Evolutionary conservation across 2,888 invertebrate genomes (phyloP).

Genomic region (Anticlea derivata): DNA sequence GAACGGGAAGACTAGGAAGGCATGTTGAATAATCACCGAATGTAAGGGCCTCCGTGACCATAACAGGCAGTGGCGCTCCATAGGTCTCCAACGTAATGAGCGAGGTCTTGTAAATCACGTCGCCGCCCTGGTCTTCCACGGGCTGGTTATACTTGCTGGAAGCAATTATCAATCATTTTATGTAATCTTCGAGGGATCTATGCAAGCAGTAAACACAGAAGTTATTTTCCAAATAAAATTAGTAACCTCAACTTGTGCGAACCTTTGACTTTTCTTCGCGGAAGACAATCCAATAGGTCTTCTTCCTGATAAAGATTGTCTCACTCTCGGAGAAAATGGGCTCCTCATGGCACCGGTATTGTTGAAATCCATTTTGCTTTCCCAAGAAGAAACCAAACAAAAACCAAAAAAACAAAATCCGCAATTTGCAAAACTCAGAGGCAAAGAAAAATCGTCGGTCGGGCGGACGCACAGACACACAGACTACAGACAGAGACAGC

Average conservation of each 20-base stretch:
- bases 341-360: conserved; percentile 70
- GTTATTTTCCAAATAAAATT: no score
- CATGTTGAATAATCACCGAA: conserved; percentile 83
- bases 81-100: conserved; percentile 90
- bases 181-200: no score
- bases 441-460: no score
- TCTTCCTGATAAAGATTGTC: conserved; percentile 67
- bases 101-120: conserved; percentile 90
- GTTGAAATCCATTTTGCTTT: conserved; percentile 61
- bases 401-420: not conserved
- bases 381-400: not conserved
- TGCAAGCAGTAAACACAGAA: no score
- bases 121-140: conserved; percentile 75
- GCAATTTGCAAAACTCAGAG: no score
- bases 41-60: conserved; percentile 94
- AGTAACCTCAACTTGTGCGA: conserved; percentile 27
- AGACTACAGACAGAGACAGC: no score
- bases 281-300: conserved; percentile 61
- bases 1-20: no score
- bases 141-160: conserved; percentile 62
- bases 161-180: conserved; percentile 24
- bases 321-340: conserved; percentile 73
- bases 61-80: conserved; percentile 92
- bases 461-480: no score
- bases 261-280: conserved; percentile 68